Evolutionary conservation across 2,113 vertebrate species (phyloP).

Genomic region (Heterotilapia buettikoferi): DNA sequence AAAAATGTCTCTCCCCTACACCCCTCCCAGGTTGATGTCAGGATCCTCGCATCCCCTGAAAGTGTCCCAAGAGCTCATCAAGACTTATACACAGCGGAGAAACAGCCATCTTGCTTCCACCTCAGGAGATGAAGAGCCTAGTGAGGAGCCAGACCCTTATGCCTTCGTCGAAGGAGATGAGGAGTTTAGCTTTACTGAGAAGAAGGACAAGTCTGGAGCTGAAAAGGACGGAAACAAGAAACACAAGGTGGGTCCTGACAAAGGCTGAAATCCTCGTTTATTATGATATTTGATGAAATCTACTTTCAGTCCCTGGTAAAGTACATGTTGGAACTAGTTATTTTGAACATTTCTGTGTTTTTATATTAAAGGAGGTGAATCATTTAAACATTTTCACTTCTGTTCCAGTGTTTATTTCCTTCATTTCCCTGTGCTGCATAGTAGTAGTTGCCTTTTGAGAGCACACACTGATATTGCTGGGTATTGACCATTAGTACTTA

Average conservation of each 20-base stretch:
- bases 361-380: background rate
- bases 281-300: background rate
- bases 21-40: constrained; percentile 82
- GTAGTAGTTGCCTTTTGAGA: background rate
- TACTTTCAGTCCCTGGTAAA: background rate
- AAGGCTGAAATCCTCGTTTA: background rate
- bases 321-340: background rate
- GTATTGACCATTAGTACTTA: background rate
- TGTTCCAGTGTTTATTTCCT: background rate
- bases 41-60: constrained; percentile 83
- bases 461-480: background rate
- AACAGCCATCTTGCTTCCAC: constrained; percentile 83
- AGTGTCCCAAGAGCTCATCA: constrained; percentile 90
- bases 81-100: constrained; percentile 86
- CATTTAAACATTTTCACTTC: background rate
- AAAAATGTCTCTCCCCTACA: background rate
- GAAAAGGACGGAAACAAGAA: constrained; percentile 87
- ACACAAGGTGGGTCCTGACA: constrained; percentile 78
- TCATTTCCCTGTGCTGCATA: background rate
- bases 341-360: background rate
- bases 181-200: constrained; percentile 88
- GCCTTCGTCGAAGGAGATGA: constrained; percentile 93
- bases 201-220: constrained; percentile 84
- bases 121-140: constrained; percentile 77
- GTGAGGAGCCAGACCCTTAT: constrained; percentile 87